A percentile compares a stretch with the other conserved stretches of the same genome.
These are phyloP conservation scores for Oceanodroma leucorhoa DNA, from an alignment of 2,797 vertebrate species.

Conservation along the genomic window DNA sequence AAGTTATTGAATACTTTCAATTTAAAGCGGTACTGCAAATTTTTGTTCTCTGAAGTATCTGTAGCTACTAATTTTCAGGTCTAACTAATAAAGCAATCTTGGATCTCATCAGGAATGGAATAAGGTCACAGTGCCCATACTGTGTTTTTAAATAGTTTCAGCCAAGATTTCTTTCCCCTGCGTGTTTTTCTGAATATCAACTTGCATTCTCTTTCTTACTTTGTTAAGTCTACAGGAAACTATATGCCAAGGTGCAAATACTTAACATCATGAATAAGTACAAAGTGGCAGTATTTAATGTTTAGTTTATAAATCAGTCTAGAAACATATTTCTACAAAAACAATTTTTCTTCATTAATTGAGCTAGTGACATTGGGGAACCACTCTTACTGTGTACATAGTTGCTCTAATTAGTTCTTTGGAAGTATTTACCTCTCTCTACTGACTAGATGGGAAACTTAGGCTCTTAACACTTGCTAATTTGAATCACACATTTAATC, in stretches of 20 bases:
- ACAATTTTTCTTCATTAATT: slow-evolving; percentile 12
- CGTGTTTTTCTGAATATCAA: background rate
- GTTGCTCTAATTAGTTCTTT: background rate
- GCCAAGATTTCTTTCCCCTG: background rate
- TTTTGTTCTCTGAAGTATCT: background rate
- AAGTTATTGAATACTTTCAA: background rate
- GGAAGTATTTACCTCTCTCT: background rate
- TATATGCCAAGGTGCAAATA: background rate
- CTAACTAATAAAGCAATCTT: background rate
- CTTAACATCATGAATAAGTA: background rate
- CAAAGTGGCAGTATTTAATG: background rate
- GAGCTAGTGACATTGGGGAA: background rate
- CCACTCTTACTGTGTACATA: background rate
- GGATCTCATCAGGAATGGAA: background rate
- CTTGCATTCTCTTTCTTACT: background rate
- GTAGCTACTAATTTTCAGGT: background rate
- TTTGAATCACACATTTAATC: background rate
- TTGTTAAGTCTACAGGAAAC: background rate
- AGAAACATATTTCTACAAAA: background rate
- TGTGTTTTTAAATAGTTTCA: background rate
- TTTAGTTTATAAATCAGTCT: background rate
- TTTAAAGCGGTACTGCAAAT: background rate
- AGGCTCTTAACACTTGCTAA: background rate
- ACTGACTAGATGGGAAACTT: background rate
- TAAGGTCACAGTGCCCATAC: background rate